phyloP scores from a whole-genome alignment of 2,797 vertebrate species.

The Triplophysa bombifrons region DNA sequence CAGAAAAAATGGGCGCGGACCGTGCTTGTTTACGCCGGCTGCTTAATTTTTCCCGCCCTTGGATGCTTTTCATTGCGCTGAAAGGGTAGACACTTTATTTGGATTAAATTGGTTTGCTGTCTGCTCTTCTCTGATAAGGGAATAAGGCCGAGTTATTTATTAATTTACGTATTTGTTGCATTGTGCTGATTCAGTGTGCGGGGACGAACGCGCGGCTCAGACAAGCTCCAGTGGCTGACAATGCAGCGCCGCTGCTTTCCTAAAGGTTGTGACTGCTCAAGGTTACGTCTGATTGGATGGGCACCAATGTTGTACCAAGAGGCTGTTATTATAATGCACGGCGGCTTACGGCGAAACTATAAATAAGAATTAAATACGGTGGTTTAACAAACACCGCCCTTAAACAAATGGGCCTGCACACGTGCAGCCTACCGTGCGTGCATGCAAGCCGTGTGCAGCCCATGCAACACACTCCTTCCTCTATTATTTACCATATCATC shows the following conservation, averaged over 20 bases:
- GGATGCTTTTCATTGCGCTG: constrained; percentile 63
- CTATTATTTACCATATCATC: constrained; percentile 56
- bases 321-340: constrained; percentile 29
- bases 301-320: constrained; percentile 23
- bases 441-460: constrained; percentile 36
- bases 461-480: constrained; percentile 22
- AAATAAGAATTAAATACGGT: constrained; percentile 25
- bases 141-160: constrained; percentile 67
- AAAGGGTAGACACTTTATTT: constrained; percentile 69
- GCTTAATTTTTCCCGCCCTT: constrained; percentile 61
- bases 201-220: constrained; percentile 44
- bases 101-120: constrained; percentile 74
- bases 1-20: constrained; percentile 30
- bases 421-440: constrained; percentile 15
- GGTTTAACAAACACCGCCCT: background rate
- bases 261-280: constrained; percentile 34
- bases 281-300: constrained; percentile 44
- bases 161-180: constrained; percentile 64
- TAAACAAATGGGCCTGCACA: constrained; percentile 6
- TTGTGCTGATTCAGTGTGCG: constrained; percentile 62
- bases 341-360: constrained; percentile 26
- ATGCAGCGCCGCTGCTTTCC: constrained; percentile 40
- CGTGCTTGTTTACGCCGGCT: constrained; percentile 55
- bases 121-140: constrained; percentile 72
- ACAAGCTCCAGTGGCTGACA: constrained; percentile 15